Conservation (phyloP, 2,888 invertebrate genomes). For the Caenorhabditis sp. region DNA sequence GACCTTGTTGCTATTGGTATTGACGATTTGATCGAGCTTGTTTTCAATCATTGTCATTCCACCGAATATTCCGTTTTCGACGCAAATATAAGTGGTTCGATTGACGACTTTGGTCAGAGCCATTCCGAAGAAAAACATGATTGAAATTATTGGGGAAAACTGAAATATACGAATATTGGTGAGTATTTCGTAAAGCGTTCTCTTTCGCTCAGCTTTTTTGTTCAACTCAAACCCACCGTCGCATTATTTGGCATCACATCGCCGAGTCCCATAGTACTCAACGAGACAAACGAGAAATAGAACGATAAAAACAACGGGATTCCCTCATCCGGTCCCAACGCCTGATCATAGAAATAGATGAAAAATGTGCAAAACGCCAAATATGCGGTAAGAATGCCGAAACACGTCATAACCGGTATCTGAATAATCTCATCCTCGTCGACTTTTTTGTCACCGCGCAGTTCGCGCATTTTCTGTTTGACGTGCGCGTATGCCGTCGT, state of each 20-base stretch:
- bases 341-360: conserved; percentile 42
- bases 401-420: conserved; percentile 28
- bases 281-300: conserved; percentile 56
- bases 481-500: conserved; percentile 50
- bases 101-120: conserved; percentile 57
- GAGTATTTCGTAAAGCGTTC: too few species aligned
- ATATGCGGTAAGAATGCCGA: conserved; percentile 22
- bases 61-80: conserved; percentile 58
- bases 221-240: conserved; percentile 39
- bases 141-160: conserved; percentile 47
- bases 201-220: too few species aligned
- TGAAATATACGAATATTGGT: conserved; percentile 8
- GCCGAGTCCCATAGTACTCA: conserved; percentile 57
- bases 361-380: conserved; percentile 36
- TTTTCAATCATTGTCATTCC: conserved; percentile 30
- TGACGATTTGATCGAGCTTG: conserved; percentile 25
- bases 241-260: conserved; percentile 61
- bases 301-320: conserved; percentile 45
- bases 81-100: conserved; percentile 49
- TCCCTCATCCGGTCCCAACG: conserved; percentile 35
- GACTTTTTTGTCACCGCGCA: conserved; percentile 17
- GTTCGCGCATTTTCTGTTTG: conserved; percentile 40
- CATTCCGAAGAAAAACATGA: conserved; percentile 58
- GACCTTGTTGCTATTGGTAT: conserved; percentile 1
- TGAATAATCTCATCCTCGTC: conserved; percentile 38